Evolutionary conservation across 2,113 vertebrate species (phyloP), one percentile per base, ranked within the genome.

Genomic region (Nyctereutes procyonoides): DNA sequence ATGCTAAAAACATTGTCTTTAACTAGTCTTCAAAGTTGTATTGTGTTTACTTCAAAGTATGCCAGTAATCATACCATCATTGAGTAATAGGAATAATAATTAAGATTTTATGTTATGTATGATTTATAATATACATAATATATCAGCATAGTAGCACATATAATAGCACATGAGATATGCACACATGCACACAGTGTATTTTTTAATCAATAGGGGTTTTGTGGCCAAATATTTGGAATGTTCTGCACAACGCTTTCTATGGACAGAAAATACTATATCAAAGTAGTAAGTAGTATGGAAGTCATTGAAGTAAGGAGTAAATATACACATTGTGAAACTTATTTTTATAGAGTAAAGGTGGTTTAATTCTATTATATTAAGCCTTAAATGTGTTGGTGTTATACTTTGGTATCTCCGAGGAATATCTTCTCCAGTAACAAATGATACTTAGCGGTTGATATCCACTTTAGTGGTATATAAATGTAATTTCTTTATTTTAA

Each of bases 151-250:
- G 10, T 55, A 65, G 5, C 26, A 82, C 89, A 4, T 73, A 88
- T 65, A 91, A 93, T 85, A 48, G 9, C 26, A 53, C 2, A 79
- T 43, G 32, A 38, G 5, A 83, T 60, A 35, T 3, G 16, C n/a
- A 51, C 8, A 85, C 15, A 69, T 22, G 38, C 13, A 43, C 51
- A 15, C 3, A 76, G 8, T 20, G 28, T 26, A 43, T 53, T 12
- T 12, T 87, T 63, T 96, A 77, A 89, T 16, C 15, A 1, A 48
- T 30, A 90, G 9, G 4, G 13, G 2, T 76, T 88, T 86, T 30
- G n/a, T 74, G 48, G 87, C 9, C 56, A 89, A 83, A 90, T 92
- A 74, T 43, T 94, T 94, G 56, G 1, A 94, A 22, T 76, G 24
- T 74, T 63, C 38, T 79, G 24, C 28, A 88, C 30, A 90, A 53